These are phyloP conservation scores for Spodoptera picta DNA, from an alignment of 2,888 invertebrate species.

Conservation along the genomic window DNA sequence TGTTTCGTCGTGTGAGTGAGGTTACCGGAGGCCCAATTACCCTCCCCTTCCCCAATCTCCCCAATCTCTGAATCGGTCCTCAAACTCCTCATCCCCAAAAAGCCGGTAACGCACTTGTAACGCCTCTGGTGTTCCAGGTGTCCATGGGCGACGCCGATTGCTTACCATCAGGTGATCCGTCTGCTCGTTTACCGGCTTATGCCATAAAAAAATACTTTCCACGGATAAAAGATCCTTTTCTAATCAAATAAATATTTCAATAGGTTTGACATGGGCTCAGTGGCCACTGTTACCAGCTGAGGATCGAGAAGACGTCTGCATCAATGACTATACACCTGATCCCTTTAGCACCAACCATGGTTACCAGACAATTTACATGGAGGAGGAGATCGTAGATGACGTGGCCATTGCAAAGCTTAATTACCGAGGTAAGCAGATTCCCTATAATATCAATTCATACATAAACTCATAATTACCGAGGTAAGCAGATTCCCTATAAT, in stretches of 20 bases:
- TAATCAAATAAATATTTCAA: background rate
- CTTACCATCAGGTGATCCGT: too few relatives aligned
- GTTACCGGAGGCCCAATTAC: too few relatives aligned
- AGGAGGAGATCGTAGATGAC: slow-evolving; percentile 81
- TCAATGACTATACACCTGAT: slow-evolving; percentile 67
- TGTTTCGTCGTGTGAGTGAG: too few relatives aligned
- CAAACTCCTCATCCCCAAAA: too few relatives aligned
- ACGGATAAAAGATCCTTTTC: background rate
- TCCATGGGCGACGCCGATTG: too few relatives aligned
- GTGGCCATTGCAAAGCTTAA: slow-evolving; percentile 82
- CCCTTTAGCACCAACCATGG: slow-evolving; percentile 88
- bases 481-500: slow-evolving; percentile 56
- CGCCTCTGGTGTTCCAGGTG: too few relatives aligned
- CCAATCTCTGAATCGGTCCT: too few relatives aligned
- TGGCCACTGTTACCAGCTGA: slow-evolving; percentile 75
- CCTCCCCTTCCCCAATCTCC: too few relatives aligned
- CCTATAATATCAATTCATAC: background rate
- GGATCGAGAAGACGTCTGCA: slow-evolving; percentile 75
- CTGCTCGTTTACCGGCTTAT: too few relatives aligned
- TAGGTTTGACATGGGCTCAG: slow-evolving; percentile 70
- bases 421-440: slow-evolving; percentile 72
- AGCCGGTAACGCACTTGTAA: too few relatives aligned
- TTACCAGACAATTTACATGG: slow-evolving; percentile 86
- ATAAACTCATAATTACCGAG: slow-evolving; percentile 63
- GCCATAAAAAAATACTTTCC: too few relatives aligned